Conservation (phyloP, 2,888 invertebrate genomes). For the Isotomurus palustris region DNA sequence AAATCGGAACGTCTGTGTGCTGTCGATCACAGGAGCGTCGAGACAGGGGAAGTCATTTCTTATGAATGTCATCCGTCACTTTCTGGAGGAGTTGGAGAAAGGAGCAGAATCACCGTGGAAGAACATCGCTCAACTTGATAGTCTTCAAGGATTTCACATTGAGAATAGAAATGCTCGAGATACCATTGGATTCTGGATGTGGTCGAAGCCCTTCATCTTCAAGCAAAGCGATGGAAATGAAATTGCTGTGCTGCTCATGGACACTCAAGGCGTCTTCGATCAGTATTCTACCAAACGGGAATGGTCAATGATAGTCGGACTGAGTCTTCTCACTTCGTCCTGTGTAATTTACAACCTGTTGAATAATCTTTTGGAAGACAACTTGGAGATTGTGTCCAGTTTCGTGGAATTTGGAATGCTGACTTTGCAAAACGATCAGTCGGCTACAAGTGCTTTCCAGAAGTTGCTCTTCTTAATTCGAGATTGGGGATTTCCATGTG, state of each 20-base stretch:
- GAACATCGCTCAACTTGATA: slow-evolving; percentile 4
- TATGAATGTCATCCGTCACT: slow-evolving; percentile 12
- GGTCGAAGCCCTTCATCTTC: slow-evolving; percentile 50
- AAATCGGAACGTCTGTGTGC: slow-evolving; percentile 1
- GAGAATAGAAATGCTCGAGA: slow-evolving; percentile 24
- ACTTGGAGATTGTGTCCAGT: slow-evolving; percentile 8
- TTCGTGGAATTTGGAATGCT: slow-evolving; percentile 22
- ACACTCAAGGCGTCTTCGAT: slow-evolving; percentile 27
- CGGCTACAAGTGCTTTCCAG: slow-evolving; percentile 38
- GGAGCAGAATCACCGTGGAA: slow-evolving; percentile 16
- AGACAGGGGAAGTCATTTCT: slow-evolving; percentile 20
- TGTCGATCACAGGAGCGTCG: slow-evolving; percentile 20
- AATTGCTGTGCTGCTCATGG: slow-evolving; percentile 16
- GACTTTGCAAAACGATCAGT: background rate
- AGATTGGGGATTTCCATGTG: slow-evolving; percentile 25
- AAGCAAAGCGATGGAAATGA: slow-evolving; percentile 38
- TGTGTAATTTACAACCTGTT: slow-evolving; percentile 17
- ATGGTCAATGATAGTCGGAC: slow-evolving; percentile 21
- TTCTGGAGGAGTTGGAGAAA: slow-evolving; percentile 5
- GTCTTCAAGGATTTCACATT: slow-evolving; percentile 18
- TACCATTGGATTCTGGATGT: slow-evolving; percentile 49
- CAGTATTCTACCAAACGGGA: slow-evolving; percentile 18
- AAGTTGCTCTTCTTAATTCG: slow-evolving; percentile 38
- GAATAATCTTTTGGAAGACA: slow-evolving; percentile 1
- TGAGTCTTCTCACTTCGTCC: slow-evolving; percentile 21